phyloP scores from a whole-genome alignment of 2,888 invertebrate genomes.

The Adela reaumurella region DNA sequence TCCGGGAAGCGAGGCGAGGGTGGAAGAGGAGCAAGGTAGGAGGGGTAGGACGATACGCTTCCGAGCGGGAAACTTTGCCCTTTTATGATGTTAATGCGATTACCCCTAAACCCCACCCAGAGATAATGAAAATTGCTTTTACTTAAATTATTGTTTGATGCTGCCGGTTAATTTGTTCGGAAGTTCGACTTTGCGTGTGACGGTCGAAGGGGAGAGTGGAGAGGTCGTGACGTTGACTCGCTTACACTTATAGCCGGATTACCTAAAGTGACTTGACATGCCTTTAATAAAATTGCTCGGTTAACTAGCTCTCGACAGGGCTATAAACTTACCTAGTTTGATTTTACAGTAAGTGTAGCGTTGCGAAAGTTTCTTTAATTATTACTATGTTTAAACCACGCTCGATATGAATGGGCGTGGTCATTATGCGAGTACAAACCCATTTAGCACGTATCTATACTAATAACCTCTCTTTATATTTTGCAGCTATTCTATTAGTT shows the following conservation, averaged over 20 bases:
- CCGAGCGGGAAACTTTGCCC: slow-evolving; percentile 38
- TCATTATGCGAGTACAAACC: no score
- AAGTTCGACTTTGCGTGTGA: neutral
- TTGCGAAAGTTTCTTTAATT: no score
- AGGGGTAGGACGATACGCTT: slow-evolving; percentile 43
- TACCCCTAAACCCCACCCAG: slow-evolving; percentile 47
- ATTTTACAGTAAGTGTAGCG: no score
- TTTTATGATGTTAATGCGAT: slow-evolving; percentile 54
- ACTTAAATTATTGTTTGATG: slow-evolving; percentile 43
- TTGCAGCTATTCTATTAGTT: no score
- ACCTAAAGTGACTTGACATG: neutral
- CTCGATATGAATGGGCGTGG: no score
- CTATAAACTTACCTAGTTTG: no score
- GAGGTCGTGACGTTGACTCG: neutral
- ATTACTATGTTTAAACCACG: no score
- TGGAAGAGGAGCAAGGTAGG: slow-evolving; percentile 37
- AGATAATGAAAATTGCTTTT: slow-evolving; percentile 54
- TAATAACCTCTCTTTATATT: no score
- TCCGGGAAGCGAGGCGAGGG: slow-evolving; percentile 12
- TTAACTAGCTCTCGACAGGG: neutral
- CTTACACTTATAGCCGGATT: neutral
- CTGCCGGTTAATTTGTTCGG: neutral
- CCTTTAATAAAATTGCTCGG: neutral
- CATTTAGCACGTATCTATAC: no score
- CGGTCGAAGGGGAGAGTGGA: neutral